Evolutionary conservation across 2,113 vertebrate species (phyloP), one percentile per base, ranked within the genome.

Genomic region (Ctenodactylus gundi): DNA sequence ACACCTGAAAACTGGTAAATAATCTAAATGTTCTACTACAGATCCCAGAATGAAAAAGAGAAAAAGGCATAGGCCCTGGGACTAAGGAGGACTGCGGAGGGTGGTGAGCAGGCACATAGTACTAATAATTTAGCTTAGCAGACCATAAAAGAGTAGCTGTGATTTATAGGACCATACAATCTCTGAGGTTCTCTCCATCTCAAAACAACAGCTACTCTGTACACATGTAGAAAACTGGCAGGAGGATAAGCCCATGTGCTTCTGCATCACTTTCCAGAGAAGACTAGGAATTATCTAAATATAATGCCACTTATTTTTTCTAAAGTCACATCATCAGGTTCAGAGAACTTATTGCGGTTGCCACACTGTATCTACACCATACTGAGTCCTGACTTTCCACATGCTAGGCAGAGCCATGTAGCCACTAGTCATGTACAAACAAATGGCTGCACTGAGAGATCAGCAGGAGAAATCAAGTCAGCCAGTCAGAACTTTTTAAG

Each of bases 251-350:
- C 12, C 41, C 78, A 68, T 55, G 10, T n/a, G 15, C 14, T 57
- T 83, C 51, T 14, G 29, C n/a, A 13, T 13, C 15, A 41, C 46
- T 95, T 17, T 46, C 73, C 77, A 73, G 31, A 60, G 44, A 65
- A 21, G 41, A 75, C 7, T 58, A 31, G 46, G 57, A 84, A 60
- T 39, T 73, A 41, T 85, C 77, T 31, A 31, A 68, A 64, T 64
- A 57, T 25, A 49, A 67, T 44, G 53, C 67, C 78, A 51, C 65
- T 81, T 81, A 13, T 31, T 86, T 83, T 68, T 64, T 31, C 62
- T 62, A 88, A 73, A 82, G 94, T 93, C 60, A 49, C 58, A 58
- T 89, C 88, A 82, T 75, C 34, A 10, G 58, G 84, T 53, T 88
- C 60, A 31, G 60, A 58, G 51, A 70, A 44, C 41, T 29, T 34